These are phyloP conservation scores for Scaptomyza hsui DNA, from an alignment of 1,140 invertebrate species.

Conservation along the genomic window DNA sequence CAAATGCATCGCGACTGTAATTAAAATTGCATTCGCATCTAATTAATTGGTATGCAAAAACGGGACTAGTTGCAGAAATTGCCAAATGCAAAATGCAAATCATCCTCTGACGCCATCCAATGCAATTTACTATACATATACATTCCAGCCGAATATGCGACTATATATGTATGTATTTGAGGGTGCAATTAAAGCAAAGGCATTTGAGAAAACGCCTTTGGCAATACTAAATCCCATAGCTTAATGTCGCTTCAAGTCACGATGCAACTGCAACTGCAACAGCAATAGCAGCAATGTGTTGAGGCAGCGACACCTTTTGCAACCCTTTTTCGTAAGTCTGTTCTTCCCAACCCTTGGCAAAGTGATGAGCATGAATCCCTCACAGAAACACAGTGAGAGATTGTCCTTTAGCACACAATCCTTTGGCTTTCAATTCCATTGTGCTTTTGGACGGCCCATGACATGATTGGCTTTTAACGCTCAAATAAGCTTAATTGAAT, in stretches of 20 bases:
- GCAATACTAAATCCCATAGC: constrained; percentile 43
- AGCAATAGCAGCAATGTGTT: constrained; percentile 54
- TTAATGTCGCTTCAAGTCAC: constrained; percentile 60
- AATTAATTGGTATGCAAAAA: constrained; percentile 84
- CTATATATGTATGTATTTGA: constrained; percentile 38
- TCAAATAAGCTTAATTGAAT: constrained; percentile 84
- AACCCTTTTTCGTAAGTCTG: constrained; percentile 57
- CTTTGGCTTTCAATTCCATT: constrained; percentile 47
- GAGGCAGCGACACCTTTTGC: constrained; percentile 68
- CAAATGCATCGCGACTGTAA: constrained; percentile 59
- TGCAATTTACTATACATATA: constrained; percentile 35
- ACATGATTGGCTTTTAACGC: constrained; percentile 84
- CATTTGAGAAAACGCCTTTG: constrained; percentile 68
- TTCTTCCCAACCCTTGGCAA: neutral
- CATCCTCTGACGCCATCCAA: constrained; percentile 42
- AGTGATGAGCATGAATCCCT: neutral
- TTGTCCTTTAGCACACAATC: too few species aligned
- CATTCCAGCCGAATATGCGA: too few species aligned
- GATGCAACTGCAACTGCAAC: constrained; percentile 47
- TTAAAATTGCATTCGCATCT: constrained; percentile 84
- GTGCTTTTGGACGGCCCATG: constrained; percentile 70
- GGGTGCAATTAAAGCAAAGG: constrained; percentile 64
- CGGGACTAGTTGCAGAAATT: constrained; percentile 50
- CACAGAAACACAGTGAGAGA: constrained; percentile 3
- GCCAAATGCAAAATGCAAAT: constrained; percentile 71